These are phyloP conservation scores for Caenorhabditis remanei DNA, from an alignment of 1,140 invertebrate genomes.

Conservation along the genomic window DNA sequence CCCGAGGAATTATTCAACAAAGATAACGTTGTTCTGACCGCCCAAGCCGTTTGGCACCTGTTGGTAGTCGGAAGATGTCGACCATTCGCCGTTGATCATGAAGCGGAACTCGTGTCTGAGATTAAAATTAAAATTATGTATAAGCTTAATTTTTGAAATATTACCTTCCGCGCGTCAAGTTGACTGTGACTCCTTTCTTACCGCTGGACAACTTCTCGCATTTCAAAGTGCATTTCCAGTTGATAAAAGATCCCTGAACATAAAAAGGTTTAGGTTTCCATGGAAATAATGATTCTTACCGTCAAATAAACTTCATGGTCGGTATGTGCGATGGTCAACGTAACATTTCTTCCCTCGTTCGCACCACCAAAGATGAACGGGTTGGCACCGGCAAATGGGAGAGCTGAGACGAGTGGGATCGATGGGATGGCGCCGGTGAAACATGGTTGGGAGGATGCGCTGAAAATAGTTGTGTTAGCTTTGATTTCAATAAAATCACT, in stretches of 20 bases:
- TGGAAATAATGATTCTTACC: constrained; percentile 49
- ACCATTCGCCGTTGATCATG: constrained; percentile 70
- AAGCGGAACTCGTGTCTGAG: constrained; percentile 71
- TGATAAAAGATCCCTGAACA: constrained; percentile 74
- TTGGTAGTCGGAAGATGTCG: constrained; percentile 66
- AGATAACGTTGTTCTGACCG: constrained; percentile 68
- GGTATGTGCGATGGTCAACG: constrained; percentile 57
- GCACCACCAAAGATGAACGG: constrained; percentile 21
- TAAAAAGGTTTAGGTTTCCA: background rate
- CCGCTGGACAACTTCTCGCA: constrained; percentile 66
- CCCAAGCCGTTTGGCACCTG: constrained; percentile 69
- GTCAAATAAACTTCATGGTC: constrained; percentile 66
- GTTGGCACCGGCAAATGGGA: constrained; percentile 41
- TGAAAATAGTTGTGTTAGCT: background rate
- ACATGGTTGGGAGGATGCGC: background rate
- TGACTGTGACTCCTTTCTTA: constrained; percentile 67
- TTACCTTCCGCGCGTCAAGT: constrained; percentile 69
- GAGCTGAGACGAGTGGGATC: constrained; percentile 26
- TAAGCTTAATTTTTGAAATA: background rate
- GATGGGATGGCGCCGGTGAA: constrained; percentile 33
- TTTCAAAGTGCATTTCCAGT: constrained; percentile 72
- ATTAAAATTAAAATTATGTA: background rate
- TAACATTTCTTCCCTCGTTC: constrained; percentile 39
- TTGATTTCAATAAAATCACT: background rate
- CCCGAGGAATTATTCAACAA: constrained; percentile 62